Evolutionary conservation across 2,888 invertebrate genomes (phyloP).

Genomic region (Ophion ventricosus): DNA sequence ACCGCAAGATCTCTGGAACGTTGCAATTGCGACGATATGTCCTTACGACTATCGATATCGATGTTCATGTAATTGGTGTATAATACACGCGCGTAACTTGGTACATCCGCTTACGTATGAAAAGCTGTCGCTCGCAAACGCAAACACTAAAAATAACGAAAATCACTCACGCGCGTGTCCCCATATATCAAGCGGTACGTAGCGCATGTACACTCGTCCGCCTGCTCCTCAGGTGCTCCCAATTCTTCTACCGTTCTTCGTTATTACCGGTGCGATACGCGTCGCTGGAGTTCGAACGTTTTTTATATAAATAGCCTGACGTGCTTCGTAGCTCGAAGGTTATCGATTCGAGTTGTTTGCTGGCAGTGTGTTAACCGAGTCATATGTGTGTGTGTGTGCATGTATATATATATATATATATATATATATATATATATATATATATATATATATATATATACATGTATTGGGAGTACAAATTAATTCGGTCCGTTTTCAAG

Average conservation of each 20-base stretch:
- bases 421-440: too few relatives aligned
- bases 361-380: slow-evolving; percentile 26
- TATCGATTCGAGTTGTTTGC: slow-evolving; percentile 58
- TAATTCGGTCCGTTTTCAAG: too few relatives aligned
- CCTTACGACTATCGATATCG: neutral
- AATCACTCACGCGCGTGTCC: slow-evolving; percentile 12
- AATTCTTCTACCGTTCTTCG: slow-evolving; percentile 18
- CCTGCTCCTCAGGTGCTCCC: slow-evolving; percentile 26
- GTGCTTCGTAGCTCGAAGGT: slow-evolving; percentile 51
- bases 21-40: neutral
- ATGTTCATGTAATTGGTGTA: neutral
- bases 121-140: neutral
- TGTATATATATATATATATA: too few relatives aligned
- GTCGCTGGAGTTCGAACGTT: slow-evolving; percentile 5
- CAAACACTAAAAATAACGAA: slow-evolving; percentile 22
- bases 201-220: neutral
- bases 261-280: neutral
- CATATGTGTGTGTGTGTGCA: neutral
- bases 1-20: neutral
- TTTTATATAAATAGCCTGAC: slow-evolving; percentile 51
- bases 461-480: too few relatives aligned
- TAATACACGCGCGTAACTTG: neutral
- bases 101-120: slow-evolving; percentile 16
- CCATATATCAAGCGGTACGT: slow-evolving; percentile 8
- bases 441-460: too few relatives aligned